phyloP scores from a whole-genome alignment of 2,888 invertebrate species.

The Cataglyphis altisquamis region DNA sequence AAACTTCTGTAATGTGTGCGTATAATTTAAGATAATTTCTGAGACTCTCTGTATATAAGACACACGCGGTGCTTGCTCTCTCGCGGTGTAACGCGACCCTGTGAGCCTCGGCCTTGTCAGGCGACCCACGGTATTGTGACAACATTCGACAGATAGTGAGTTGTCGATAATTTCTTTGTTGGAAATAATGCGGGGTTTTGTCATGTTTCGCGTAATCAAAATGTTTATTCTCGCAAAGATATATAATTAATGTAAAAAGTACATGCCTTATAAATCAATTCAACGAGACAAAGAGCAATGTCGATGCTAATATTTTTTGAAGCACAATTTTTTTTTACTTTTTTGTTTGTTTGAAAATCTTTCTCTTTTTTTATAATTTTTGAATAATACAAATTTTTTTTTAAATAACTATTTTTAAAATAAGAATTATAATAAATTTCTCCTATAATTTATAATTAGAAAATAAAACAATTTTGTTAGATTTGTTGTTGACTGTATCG shows the following conservation, averaged over 20 bases:
- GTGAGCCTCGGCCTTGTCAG: slow-evolving; percentile 46
- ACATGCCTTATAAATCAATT: background rate
- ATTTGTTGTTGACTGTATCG: background rate
- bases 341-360: background rate
- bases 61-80: slow-evolving; percentile 1
- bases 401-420: background rate
- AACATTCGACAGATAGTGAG: slow-evolving; percentile 25
- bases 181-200: slow-evolving; percentile 46
- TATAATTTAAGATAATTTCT: background rate
- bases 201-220: slow-evolving; percentile 24
- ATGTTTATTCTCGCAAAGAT: background rate
- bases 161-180: slow-evolving; percentile 43
- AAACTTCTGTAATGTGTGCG: background rate
- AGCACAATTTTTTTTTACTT: background rate
- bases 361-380: background rate
- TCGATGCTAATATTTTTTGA: background rate
- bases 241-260: slow-evolving; percentile 14
- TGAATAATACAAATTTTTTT: background rate
- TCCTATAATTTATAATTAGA: background rate
- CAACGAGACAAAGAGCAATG: background rate
- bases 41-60: background rate
- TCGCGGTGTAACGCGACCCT: slow-evolving; percentile 12
- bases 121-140: slow-evolving; percentile 31
- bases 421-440: background rate
- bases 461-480: background rate